Base-by-base conservation (phyloP, 2,797 vertebrate genomes). In the Micrastur ruficollis region DNA sequence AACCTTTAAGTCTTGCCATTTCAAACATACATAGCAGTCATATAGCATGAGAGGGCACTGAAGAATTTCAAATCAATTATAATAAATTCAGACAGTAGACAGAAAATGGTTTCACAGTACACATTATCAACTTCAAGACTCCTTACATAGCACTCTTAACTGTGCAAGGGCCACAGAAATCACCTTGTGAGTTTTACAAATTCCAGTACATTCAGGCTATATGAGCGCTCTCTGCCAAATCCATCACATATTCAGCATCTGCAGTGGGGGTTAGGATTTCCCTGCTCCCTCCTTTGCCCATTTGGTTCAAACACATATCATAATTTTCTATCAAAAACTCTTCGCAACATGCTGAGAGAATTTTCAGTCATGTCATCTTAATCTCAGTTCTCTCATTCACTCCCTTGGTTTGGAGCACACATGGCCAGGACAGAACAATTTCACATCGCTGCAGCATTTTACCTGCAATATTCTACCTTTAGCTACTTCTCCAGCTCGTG, bases 1-100 rank as follows among this genome's bases (percentile, higher is more conserved):
- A 96, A 96, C 86, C 89, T 97, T 96, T 95, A 71, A 50, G 84
- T 80, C 81, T 70, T 95, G 95, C 83, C 84, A 95, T 95, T 92
- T 96, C 55, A 36, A 90, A 91, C 84, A n/a, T 66, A 94, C 93
- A 90, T 38, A 93, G 75, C 65, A 90, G 81, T 61, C 79, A 86
- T 34, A 68, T 4, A 84, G 90, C 74, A 80, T 71, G 49, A 82
- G 81, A 82, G 65, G 36, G 53, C 52, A 89, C 52, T 42, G 56
- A 82, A 85, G 81, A 96, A 95, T 62, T 92, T 73, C 67, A 88
- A 72, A 91, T 84, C 68, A 93, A 62, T 93, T 91, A 78, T 44
- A 88, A 91, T 67, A 96, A 78, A 88, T 88, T 68, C 50, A 91
- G 89, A 78, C n/a, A 83, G 61, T 2, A 83, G 93, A 86, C 75